phyloP scores from a whole-genome alignment of 2,797 vertebrate species.

The Sebastes steindachneri region DNA sequence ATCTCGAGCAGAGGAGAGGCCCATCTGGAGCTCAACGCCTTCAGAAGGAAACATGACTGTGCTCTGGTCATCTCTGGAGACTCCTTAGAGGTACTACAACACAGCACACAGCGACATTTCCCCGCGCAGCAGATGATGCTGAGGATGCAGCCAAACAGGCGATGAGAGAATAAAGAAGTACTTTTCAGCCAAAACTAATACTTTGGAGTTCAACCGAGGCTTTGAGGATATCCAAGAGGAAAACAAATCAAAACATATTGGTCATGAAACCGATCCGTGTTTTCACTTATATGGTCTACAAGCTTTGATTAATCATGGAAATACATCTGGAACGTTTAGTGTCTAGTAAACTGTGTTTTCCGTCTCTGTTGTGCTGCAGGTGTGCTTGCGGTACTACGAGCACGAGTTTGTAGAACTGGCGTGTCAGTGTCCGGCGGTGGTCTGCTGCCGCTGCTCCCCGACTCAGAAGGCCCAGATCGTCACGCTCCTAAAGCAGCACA shows the following conservation, averaged over 20 bases:
- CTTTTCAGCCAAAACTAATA: slow-evolving; percentile 30
- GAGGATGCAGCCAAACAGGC: slow-evolving; percentile 39
- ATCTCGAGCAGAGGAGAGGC: slow-evolving; percentile 92
- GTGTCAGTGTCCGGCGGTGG: slow-evolving; percentile 96
- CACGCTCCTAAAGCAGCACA: slow-evolving; percentile 91
- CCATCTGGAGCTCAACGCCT: slow-evolving; percentile 97
- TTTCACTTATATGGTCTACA: background rate
- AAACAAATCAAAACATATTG: slow-evolving; percentile 1
- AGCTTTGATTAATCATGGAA: background rate
- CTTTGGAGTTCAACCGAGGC: slow-evolving; percentile 10
- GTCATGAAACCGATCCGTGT: background rate
- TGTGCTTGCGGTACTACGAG: slow-evolving; percentile 95
- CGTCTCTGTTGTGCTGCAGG: slow-evolving; percentile 71
- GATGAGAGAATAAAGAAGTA: slow-evolving; percentile 8
- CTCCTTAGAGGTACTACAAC: slow-evolving; percentile 90
- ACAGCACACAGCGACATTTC: slow-evolving; percentile 27
- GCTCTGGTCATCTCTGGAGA: slow-evolving; percentile 97
- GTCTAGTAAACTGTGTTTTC: background rate
- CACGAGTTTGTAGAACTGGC: slow-evolving; percentile 97
- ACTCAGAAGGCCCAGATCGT: slow-evolving; percentile 98
- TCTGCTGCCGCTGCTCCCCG: slow-evolving; percentile 97
- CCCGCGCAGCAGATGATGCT: slow-evolving; percentile 40
- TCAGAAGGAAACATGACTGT: slow-evolving; percentile 96
- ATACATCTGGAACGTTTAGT: background rate
- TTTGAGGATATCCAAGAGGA: background rate